Percentiles rank a stretch among this genome's conserved stretches.
Conservation (phyloP, 2,113 vertebrate species). For the Sciurus niger region DNA sequence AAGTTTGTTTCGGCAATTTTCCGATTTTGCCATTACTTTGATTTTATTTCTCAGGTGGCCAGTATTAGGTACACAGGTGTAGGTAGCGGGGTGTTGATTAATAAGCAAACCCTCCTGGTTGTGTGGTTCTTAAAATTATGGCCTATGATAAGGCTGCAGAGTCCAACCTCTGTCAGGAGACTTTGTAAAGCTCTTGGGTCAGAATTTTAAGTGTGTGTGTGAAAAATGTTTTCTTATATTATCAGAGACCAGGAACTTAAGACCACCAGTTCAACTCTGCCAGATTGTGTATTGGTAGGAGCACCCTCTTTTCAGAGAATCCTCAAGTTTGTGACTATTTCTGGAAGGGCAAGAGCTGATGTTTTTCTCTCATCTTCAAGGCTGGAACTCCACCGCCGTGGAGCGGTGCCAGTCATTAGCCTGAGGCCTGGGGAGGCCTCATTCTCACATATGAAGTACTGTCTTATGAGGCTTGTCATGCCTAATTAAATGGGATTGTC, state of each 20-base stretch:
- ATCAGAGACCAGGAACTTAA: neutral
- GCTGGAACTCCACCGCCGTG: neutral
- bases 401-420: neutral
- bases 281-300: neutral
- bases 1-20: neutral
- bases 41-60: neutral
- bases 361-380: neutral
- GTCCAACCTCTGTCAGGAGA: neutral
- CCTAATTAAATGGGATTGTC: conserved; percentile 54
- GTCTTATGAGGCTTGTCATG: neutral
- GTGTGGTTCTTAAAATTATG: neutral
- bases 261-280: neutral
- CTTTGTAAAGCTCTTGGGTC: neutral
- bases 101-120: neutral
- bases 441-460: neutral
- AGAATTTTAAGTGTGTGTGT: neutral
- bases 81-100: neutral
- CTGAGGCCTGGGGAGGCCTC: neutral
- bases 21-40: conserved; percentile 15
- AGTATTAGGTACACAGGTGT: neutral
- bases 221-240: neutral
- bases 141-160: neutral
- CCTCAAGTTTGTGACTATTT: neutral
- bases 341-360: neutral
- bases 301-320: neutral